phyloP scores from a whole-genome alignment of 2,888 invertebrate genomes.

The Helicoverpa assulta region DNA sequence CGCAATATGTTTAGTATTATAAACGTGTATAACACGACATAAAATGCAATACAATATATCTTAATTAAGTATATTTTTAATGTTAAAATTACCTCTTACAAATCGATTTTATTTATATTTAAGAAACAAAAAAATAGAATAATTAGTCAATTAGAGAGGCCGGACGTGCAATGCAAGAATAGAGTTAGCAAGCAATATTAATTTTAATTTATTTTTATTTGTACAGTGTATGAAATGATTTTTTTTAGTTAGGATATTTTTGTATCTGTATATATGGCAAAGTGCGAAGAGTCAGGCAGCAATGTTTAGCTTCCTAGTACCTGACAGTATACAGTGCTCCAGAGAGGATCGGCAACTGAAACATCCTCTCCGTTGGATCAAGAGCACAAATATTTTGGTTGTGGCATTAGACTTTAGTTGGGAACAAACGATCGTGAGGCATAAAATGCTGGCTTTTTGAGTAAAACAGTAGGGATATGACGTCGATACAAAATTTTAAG shows the following conservation, averaged over 20 bases:
- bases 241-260: conserved; percentile 39
- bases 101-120: conserved; percentile 59
- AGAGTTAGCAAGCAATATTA: conserved; percentile 62
- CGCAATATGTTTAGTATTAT: conserved; percentile 9
- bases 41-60: conserved; percentile 28
- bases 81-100: conserved; percentile 53
- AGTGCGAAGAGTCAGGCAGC: conserved; percentile 84
- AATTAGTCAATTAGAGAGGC: conserved; percentile 72
- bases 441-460: background rate
- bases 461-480: background rate
- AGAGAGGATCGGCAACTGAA: conserved; percentile 69
- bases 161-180: conserved; percentile 89
- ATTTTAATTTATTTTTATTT: conserved; percentile 52
- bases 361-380: conserved; percentile 71
- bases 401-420: conserved; percentile 75
- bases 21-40: conserved; percentile 48
- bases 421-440: conserved; percentile 76
- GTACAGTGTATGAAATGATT: conserved; percentile 58
- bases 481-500: too few relatives aligned
- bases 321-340: conserved; percentile 85
- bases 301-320: conserved; percentile 88
- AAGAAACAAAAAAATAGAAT: conserved; percentile 42
- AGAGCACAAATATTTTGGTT: conserved; percentile 75
- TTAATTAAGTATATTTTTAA: conserved; percentile 20
- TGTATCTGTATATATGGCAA: conserved; percentile 58